phyloP scores from a whole-genome alignment of 2,888 invertebrate genomes.

The Dromius quadrimaculatus region DNA sequence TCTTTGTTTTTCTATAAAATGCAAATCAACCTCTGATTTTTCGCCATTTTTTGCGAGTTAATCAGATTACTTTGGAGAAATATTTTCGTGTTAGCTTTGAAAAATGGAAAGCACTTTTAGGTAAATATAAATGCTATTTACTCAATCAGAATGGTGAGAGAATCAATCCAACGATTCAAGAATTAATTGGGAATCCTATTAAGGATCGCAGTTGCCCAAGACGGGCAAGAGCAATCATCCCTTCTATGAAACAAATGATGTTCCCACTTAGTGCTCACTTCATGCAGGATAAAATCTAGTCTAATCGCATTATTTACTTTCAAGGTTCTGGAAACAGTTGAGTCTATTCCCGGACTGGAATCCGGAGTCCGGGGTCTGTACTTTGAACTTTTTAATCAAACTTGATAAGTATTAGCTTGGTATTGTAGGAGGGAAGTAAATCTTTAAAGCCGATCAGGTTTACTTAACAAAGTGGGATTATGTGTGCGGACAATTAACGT shows the following conservation, averaged over 20 bases:
- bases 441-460: too few species aligned
- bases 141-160: constrained; percentile 23
- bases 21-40: constrained; percentile 25
- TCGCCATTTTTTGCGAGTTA: constrained; percentile 24
- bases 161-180: constrained; percentile 32
- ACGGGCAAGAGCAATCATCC: too few species aligned
- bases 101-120: constrained; percentile 31
- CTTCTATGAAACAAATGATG: constrained; percentile 43
- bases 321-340: constrained; percentile 11
- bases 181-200: constrained; percentile 46
- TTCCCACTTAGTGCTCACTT: constrained; percentile 24
- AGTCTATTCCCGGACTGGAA: constrained; percentile 18
- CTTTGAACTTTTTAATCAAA: too few species aligned
- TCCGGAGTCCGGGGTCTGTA: too few species aligned
- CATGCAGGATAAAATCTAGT: constrained; percentile 23
- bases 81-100: constrained; percentile 15
- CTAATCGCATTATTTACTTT: constrained; percentile 30
- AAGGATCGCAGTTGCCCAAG: constrained; percentile 20
- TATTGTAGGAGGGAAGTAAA: too few species aligned
- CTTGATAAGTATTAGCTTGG: too few species aligned
- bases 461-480: too few species aligned
- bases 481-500: too few species aligned
- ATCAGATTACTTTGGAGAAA: constrained; percentile 31
- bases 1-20: constrained; percentile 17
- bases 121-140: constrained; percentile 44